Evolutionary conservation across 1,140 invertebrate genomes (phyloP), one percentile per base, ranked within the genome.

Genomic region (Pseudomyrmex pallidus): DNA sequence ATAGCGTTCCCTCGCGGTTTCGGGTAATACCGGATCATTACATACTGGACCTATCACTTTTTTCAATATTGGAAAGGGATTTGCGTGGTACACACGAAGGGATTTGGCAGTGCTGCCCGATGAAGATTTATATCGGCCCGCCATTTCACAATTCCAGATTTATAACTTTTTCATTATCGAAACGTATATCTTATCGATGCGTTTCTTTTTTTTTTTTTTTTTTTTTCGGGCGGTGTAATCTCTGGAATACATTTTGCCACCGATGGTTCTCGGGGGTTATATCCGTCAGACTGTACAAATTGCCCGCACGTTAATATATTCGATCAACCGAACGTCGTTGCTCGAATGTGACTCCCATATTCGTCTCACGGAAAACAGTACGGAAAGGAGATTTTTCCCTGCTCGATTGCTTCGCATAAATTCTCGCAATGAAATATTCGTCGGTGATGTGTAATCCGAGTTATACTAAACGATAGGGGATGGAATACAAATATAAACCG

Each of bases 1-100:
- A 86, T 88, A 89, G 52, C 80, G 83, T 48, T 54, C 82, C 68
- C 73, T 77, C 80, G 88, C 83, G 88, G 87, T 88, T 89, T 82
- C 83, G 77, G 52, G 77, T 85, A 85, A 85, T 85, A 85, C 83
- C 83, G 83, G 83, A 73, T 85, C 83, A 85, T 88, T 86, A 85
- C 88, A 82, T 83, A 83, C 77, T 77, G 84, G 82, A 89, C 87
- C 85, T 89, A 89, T 89, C 87, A 86, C 78, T 89, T 89, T 89
- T 89, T 89, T 86, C 88, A 89, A 87, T 89, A 89, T 89, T 88
- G 88, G 84, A 89, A 88, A 86, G 87, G 87, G 85, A 86, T 89
- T 89, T 83, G 82, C 83, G 83, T 85, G 85, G 85, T 83, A 89
- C 35, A 35, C 35, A 35, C 88, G 83, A 80, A 84, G 78, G 87